These are phyloP conservation scores for Synanthedon tipuliformis DNA, from an alignment of 2,888 invertebrate species.

Conservation along the genomic window DNA sequence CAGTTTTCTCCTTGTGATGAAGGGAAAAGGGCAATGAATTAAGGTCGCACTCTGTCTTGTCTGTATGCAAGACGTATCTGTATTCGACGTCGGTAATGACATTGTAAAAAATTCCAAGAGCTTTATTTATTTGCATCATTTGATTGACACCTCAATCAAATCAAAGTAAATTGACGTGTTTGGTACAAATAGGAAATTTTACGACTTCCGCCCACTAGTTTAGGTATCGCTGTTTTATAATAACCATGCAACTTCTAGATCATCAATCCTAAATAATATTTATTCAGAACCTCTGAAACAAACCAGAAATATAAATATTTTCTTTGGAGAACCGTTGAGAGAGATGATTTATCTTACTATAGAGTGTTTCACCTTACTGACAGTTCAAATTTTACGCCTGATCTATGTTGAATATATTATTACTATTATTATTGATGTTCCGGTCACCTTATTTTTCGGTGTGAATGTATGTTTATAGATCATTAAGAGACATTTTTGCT, in stretches of 20 bases:
- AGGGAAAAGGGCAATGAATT: not conserved
- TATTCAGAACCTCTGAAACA: not conserved
- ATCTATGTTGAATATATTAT: not conserved
- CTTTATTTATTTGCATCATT: not conserved
- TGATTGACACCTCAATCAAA: not conserved
- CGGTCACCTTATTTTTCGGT: not conserved
- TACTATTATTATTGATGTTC: not conserved
- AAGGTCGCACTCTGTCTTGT: too few relatives aligned
- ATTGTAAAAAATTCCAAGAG: not conserved
- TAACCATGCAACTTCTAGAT: not conserved
- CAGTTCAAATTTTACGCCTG: not conserved
- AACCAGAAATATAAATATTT: not conserved
- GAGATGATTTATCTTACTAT: not conserved
- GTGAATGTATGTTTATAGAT: slow-evolving; percentile 9
- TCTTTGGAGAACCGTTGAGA: not conserved
- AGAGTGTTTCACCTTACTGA: not conserved
- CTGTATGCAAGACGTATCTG: too few relatives aligned
- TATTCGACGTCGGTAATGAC: not conserved
- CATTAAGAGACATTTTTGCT: slow-evolving; percentile 24
- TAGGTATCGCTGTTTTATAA: not conserved
- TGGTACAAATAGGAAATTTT: not conserved
- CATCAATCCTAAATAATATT: not conserved
- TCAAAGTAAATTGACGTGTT: not conserved
- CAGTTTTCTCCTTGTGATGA: not conserved
- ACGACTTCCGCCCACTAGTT: not conserved